Base-by-base conservation (phyloP, 1,140 invertebrate species). In the Kradibia gibbosae region DNA sequence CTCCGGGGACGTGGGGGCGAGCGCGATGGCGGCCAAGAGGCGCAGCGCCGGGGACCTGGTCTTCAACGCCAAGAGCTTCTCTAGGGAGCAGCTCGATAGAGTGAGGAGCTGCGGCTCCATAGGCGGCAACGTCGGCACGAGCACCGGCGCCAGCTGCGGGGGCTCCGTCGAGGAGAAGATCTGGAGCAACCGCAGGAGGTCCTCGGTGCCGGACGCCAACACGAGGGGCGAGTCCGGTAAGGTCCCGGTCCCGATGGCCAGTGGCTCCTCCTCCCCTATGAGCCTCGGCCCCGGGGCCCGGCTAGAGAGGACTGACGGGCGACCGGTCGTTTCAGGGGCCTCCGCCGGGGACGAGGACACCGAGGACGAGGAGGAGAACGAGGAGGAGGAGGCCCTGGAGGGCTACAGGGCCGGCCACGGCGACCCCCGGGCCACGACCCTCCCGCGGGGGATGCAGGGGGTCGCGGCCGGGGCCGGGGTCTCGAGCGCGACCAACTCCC, bases 61-160 rank as follows among this genome's bases (percentile, higher is more conserved):
- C 82, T 95, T 96, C 86, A 95, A 94, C 81, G 94, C 94, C 42
- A 95, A 94, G 85, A 95, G 94, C 82, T 94, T 95, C 80, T 96
- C 95, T 25, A 93, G 94, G 8, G 94, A 95, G 87, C 94, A 95
- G 80, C 86, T 95, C 55, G 95, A 95, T 84, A 88, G 95, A n/a
- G 95, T 95, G 3, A 90, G 95, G 62, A 96, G 95, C 87, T 96
- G 96, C 87, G 96, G 96, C 1, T 96, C 95, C 62, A 97, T 97
- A 55, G 95, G 95, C 3, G 95, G 94, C 55, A 93, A 92, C 0
- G 87, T 86, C 34, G 92, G 90, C n/a, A 94, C 92, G 85, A 94
- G 91, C 45, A 93, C 92, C 90, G 53, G 1, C 4, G 78, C 34
- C 1, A 88, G 90, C 89, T 91, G 91, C 81, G 89, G 91, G 84